Percentiles rank a stretch among this genome's conserved stretches.
These are phyloP conservation scores for Aproaerema taeniolella DNA, from an alignment of 2,888 invertebrate genomes.

Conservation along the genomic window DNA sequence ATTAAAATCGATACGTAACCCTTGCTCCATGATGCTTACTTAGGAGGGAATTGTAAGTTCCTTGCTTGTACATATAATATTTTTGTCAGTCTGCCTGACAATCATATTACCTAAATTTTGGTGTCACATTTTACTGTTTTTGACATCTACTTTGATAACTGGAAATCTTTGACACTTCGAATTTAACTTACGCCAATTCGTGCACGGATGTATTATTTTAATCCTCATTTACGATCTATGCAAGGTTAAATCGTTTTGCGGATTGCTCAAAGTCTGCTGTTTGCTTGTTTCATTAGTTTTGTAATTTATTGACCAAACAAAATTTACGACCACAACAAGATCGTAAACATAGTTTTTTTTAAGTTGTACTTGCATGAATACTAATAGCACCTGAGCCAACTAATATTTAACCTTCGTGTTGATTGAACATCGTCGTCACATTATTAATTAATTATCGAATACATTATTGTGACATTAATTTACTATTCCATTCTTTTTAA, in stretches of 20 bases:
- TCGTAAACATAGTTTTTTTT: constrained; percentile 39
- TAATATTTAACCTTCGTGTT: constrained; percentile 58
- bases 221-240: constrained; percentile 36
- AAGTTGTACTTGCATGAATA: constrained; percentile 41
- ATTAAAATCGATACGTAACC: too few relatives aligned
- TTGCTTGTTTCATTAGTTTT: constrained; percentile 43
- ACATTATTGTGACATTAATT: constrained; percentile 54
- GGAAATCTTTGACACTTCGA: too few relatives aligned
- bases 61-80: too few relatives aligned
- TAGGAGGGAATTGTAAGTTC: too few relatives aligned
- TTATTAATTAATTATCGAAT: constrained; percentile 68
- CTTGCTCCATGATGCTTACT: too few relatives aligned
- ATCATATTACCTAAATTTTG: too few relatives aligned
- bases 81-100: too few relatives aligned
- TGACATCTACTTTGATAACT: too few relatives aligned
- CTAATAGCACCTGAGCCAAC: constrained; percentile 56
- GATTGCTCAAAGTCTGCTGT: constrained; percentile 36
- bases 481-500: constrained; percentile 50
- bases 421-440: constrained; percentile 59
- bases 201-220: constrained; percentile 31
- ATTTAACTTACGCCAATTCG: too few relatives aligned
- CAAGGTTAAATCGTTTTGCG: constrained; percentile 36
- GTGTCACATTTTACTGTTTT: too few relatives aligned
- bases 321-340: constrained; percentile 41
- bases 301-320: constrained; percentile 47